Conservation (phyloP, 1,140 invertebrate genomes). For the Diprion similis region DNA sequence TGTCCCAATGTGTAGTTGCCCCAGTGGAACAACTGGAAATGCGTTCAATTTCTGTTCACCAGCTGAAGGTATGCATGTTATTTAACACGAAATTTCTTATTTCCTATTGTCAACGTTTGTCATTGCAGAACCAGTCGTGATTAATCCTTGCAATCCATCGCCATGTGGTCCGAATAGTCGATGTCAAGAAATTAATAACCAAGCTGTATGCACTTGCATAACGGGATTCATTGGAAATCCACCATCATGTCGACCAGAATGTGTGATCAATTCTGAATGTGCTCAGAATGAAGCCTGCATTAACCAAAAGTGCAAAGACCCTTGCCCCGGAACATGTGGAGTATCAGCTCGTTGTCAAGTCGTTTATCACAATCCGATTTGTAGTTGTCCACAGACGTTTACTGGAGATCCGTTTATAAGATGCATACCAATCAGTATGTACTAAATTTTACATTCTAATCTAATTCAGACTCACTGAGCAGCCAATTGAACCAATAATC, state of each 20-base stretch:
- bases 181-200: slow-evolving; percentile 68
- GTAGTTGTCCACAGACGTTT: slow-evolving; percentile 67
- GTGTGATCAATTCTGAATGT: slow-evolving; percentile 73
- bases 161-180: slow-evolving; percentile 73
- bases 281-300: slow-evolving; percentile 69
- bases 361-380: slow-evolving; percentile 69
- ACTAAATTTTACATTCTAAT: slow-evolving; percentile 16
- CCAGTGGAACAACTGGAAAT: slow-evolving; percentile 72
- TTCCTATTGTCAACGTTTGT: slow-evolving; percentile 39
- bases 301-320: slow-evolving; percentile 75
- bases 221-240: slow-evolving; percentile 72
- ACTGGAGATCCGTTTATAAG: slow-evolving; percentile 68
- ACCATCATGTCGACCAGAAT: slow-evolving; percentile 73
- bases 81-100: slow-evolving; percentile 32
- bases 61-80: slow-evolving; percentile 40
- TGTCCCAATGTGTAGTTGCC: slow-evolving; percentile 76
- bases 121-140: slow-evolving; percentile 51
- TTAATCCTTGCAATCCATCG: slow-evolving; percentile 68
- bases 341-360: slow-evolving; percentile 69
- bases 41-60: slow-evolving; percentile 69
- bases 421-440: slow-evolving; percentile 61
- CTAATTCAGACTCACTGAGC: not conserved
- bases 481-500: not conserved
- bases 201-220: slow-evolving; percentile 74
- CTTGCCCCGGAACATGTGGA: slow-evolving; percentile 76